Evolutionary conservation across 1,140 invertebrate genomes (phyloP), one percentile per base, ranked within the genome.

Genomic region (Drosophila biarmipes): DNA sequence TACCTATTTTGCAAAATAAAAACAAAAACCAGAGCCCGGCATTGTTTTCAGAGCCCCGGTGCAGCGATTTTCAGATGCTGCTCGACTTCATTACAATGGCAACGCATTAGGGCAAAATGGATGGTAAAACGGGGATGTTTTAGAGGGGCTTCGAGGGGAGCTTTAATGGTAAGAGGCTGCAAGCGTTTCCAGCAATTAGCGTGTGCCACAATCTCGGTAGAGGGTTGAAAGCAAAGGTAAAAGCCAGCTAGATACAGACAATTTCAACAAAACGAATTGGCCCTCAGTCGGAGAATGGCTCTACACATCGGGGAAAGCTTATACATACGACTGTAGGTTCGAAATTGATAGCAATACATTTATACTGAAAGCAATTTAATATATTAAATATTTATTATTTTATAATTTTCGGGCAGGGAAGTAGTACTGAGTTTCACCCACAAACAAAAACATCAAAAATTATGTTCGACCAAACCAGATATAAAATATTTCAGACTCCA

Each of bases 131-230:
- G 42, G 34, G 29, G 5, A 15, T 21, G 37, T 46, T n/a, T 43
- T 38, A 40, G 49, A 19, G 11, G 48, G 15, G 2, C 11, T 10
- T 24, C 0, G 34, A 12, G 27, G 35, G 42, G 49, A 12, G 11
- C 17, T 29, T 34, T 64, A 67, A 67, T 64, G 59, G 63, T 38
- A 71, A 69, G 51, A 46, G 64, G 55, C 53, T 42, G 57, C 55
- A 68, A 78, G 76, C 72, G 59, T 68, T 86, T 82, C 74, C 29
- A 82, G 82, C 84, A 86, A 86, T 86, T 86, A 86, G 82, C 84
- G 82, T 87, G 78, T 76, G 82, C 84, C 75, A 68, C 74, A 87
- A 86, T 87, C 82, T 87, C 82, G 54, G 58, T 74, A 72, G 67
- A 75, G 71, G 78, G 64, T 69, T 75, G 78, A 82, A 76, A 73